A percentile compares a stretch with the other conserved stretches of the same genome.
Evolutionary conservation across 1,140 invertebrate species (phyloP).

Genomic region (Maniola jurtina): DNA sequence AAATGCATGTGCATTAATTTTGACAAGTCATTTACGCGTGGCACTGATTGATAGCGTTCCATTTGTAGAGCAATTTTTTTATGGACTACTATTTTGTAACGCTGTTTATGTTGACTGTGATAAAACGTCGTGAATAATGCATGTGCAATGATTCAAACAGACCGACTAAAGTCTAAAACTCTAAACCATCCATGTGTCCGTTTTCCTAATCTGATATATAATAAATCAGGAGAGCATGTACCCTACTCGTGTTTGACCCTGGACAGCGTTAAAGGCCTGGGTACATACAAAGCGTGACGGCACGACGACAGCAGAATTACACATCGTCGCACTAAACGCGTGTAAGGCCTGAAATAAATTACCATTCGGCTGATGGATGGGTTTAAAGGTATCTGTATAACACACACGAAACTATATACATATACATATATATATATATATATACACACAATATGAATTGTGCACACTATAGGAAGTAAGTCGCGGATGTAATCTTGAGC

Average conservation of each 20-base stretch:
- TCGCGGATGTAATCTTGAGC: no score
- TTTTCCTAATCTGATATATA: constrained; percentile 33
- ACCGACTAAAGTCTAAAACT: not conserved
- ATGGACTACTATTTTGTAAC: constrained; percentile 36
- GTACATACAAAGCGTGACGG: no score
- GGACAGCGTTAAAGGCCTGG: not conserved
- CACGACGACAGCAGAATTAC: no score
- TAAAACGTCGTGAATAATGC: constrained; percentile 44
- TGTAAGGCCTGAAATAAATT: no score
- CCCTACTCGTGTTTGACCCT: constrained; percentile 24
- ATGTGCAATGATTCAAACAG: constrained; percentile 33
- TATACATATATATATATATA: no score
- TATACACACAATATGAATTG: no score
- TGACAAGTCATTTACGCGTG: constrained; percentile 44
- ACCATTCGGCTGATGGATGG: no score
- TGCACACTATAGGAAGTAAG: no score
- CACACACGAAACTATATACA: no score
- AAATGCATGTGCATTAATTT: constrained; percentile 33
- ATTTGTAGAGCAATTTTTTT: constrained; percentile 45
- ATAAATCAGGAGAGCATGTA: constrained; percentile 26
- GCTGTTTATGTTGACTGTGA: constrained; percentile 32
- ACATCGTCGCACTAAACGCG: no score
- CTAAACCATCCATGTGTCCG: constrained; percentile 22
- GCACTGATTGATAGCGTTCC: constrained; percentile 48
- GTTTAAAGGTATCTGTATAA: no score